Evolutionary conservation across 2,113 vertebrate genomes (phyloP).

Genomic region (Pyxicephalus adspersus): DNA sequence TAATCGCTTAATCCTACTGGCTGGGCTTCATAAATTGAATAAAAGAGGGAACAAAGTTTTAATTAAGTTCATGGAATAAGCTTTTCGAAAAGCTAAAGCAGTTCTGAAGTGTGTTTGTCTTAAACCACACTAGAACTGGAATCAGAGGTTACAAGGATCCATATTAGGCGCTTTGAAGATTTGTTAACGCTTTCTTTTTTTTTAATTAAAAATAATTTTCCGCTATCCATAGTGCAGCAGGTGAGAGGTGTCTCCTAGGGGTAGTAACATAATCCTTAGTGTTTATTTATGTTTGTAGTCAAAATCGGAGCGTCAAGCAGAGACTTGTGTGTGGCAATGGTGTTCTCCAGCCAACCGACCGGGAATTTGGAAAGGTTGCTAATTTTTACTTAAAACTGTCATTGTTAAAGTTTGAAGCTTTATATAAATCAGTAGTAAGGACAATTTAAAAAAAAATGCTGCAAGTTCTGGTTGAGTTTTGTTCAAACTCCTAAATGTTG

Average conservation of each 20-base stretch:
- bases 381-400: no score
- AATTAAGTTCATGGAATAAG: slow-evolving; percentile 91
- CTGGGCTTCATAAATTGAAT: slow-evolving; percentile 89
- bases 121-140: slow-evolving; percentile 63
- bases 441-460: no score
- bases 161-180: slow-evolving; percentile 65
- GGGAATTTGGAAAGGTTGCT: no score
- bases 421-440: no score
- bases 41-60: slow-evolving; percentile 89
- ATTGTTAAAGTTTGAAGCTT: no score
- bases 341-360: no score
- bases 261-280: slow-evolving; percentile 26
- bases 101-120: slow-evolving; percentile 71
- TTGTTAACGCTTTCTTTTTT: slow-evolving; percentile 59
- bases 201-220: slow-evolving; percentile 69
- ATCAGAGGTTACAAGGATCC: slow-evolving; percentile 60
- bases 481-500: no score
- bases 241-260: slow-evolving; percentile 15
- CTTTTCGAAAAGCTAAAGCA: slow-evolving; percentile 75
- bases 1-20: slow-evolving; percentile 98
- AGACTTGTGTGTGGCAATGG: neutral
- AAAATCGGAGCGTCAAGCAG: neutral
- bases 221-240: slow-evolving; percentile 26
- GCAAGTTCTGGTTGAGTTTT: no score
- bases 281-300: neutral